Evolutionary conservation across 2,888 invertebrate genomes (phyloP), one percentile per base, ranked within the genome.

Genomic region (Seira sanloemensis): DNA sequence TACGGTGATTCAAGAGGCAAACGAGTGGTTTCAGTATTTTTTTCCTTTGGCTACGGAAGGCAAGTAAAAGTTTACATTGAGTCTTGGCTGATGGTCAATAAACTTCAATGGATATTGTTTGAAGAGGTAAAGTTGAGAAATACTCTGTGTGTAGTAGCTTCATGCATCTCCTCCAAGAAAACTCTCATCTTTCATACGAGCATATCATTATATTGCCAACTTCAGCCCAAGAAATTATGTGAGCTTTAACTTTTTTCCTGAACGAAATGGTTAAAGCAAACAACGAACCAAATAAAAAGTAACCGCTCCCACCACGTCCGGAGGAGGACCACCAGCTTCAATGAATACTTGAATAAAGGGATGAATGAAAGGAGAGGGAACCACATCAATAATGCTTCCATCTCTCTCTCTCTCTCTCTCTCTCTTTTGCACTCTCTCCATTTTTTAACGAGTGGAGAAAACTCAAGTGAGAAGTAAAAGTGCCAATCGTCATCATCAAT

Each of bases 11-110:
- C 19, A 62, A 62, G 62, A 62, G 62, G 62, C 19, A n/a, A n/a
- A n/a, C n/a, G n/a, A n/a, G n/a, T n/a, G n/a, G n/a, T n/a, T n/a
- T n/a, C n/a, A 21, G 50, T 7, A 50, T 50, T 71, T 27, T 79
- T 79, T 79, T 50, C 24, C 24, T 54, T 77, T 75, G 65, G 25
- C 5, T 19, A 25, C 66, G 23, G 23, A 67, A 37, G 25, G 67
- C 46, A 46, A 21, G 58, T 27, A 24, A 75, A 81, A 81, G 75
- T 81, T 81, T 68, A 23, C 75, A 75, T 81, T 75, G 16, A 71
- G 58, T 75, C 19, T 81, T 81, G 81, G 81, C 81, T 75, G 75
- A 81, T 81, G 81, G 81, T 81, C 81, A 81, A 81, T 81, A 81
- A 81, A 81, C 81, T 81, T 75, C 54, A 75, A 81, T 81, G 81